Evolutionary conservation across 2,888 invertebrate species (phyloP).

Genomic region (Suillia variegata): DNA sequence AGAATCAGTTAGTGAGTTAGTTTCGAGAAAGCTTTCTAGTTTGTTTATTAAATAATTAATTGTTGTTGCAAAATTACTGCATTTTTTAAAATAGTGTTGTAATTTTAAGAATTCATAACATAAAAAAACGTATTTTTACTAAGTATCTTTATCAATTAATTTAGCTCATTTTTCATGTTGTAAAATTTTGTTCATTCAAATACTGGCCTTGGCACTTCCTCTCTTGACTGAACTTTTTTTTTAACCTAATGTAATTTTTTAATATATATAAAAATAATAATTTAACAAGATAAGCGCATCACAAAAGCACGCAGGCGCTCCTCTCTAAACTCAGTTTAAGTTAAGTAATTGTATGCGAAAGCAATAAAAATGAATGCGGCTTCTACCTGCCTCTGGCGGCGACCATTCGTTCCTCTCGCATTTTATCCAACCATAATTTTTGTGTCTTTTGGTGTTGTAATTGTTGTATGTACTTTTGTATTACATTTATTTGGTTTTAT

Average conservation of each 20-base stretch:
- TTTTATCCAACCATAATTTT: background rate
- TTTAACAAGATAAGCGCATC: background rate
- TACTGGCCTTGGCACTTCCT: conserved; percentile 48
- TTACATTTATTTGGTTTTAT: background rate
- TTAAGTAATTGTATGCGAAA: no score
- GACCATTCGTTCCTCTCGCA: background rate
- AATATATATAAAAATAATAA: background rate
- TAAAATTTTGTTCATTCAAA: conserved; percentile 33
- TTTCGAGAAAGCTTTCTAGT: no score
- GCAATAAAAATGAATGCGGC: background rate
- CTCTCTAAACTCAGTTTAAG: background rate
- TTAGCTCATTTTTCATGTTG: background rate
- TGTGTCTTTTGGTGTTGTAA: background rate
- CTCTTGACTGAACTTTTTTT: background rate
- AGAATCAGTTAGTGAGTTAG: no score
- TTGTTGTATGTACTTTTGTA: background rate
- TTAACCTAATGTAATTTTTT: conserved; percentile 12
- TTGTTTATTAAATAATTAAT: no score
- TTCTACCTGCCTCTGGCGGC: background rate
- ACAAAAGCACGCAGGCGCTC: background rate
- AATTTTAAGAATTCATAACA: no score
- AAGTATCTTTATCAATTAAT: no score
- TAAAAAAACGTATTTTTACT: no score
- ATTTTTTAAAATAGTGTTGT: no score
- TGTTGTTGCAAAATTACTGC: no score